Base-by-base conservation (phyloP, 2,113 vertebrate species). In the Oncorhynchus mykiss region DNA sequence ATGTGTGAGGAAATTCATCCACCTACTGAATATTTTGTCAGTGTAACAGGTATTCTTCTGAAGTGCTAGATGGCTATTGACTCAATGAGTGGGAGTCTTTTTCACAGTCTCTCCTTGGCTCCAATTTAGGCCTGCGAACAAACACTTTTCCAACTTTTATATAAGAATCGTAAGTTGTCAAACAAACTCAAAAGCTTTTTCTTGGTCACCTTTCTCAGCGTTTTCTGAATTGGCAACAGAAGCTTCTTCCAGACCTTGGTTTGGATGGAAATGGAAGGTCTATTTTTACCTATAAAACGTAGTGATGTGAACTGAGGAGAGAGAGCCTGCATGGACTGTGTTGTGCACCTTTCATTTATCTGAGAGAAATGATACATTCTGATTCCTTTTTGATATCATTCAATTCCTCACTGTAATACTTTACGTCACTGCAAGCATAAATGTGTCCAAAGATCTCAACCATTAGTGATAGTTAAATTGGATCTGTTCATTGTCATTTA, bases 81-180 rank as follows among this genome's bases (percentile, higher is more conserved):
- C 74, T 70, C 78, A 82, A 70, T 76, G 87, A 83, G 89, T 90
- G 86, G 89, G 91, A 83, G 73, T 81, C 57, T 71, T 73, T 91
- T 89, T 92, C 84, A 31, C 91, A 88, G 86, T 70, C 74, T 73
- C 80, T 68, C 88, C 85, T 84, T 18, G 84, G 91, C 70, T 91
- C 82, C 77, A 79, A 34, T 77, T 82, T 82, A 81, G 72, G 67
- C 5, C 13, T 75, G 81, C 69, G 86, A 83, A 83, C 84, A 83
- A 71, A 57, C 67, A 13, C 13, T 45, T 45, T 39, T 3, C 11
- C n/a, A 20, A 67, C 80, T 87, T 89, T 88, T 64, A 68, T 84
- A 74, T 74, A 80, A 77, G 75, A 45, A 76, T 66, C 70, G 3
- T 69, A 75, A 80, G 75, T 76, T 57, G 71, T 84, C 81, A 84